Percentiles rank a stretch among this genome's conserved stretches.
phyloP scores from a whole-genome alignment of 2,888 invertebrate species.

The Troides aeacus region DNA sequence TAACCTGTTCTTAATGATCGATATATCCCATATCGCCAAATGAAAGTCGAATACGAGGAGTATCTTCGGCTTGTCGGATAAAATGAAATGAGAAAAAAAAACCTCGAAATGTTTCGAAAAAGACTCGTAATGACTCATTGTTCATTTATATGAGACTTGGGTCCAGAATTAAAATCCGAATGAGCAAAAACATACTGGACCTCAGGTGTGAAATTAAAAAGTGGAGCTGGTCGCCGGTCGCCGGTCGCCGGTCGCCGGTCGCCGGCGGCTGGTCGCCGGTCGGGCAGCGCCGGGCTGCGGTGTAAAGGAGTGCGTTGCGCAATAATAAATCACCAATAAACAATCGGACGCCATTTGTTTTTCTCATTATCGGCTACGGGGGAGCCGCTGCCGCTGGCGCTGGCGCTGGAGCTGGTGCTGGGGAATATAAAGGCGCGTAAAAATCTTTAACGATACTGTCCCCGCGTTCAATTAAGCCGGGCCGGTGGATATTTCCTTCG shows the following conservation, averaged over 20 bases:
- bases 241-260: no score
- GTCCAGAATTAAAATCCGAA: neutral
- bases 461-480: conserved; percentile 68
- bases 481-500: conserved; percentile 59
- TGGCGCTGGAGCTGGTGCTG: neutral
- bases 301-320: conserved; percentile 16
- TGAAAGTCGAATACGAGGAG: no score
- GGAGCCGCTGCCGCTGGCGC: neutral
- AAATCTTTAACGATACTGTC: conserved; percentile 72
- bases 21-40: no score
- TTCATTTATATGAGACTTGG: neutral
- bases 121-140: neutral
- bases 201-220: conserved; percentile 17
- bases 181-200: conserved; percentile 1
- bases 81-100: no score
- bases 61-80: no score
- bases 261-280: neutral
- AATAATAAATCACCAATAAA: conserved; percentile 23
- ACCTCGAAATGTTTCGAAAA: no score
- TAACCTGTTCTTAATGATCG: no score
- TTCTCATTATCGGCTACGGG: conserved; percentile 29
- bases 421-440: conserved; percentile 38
- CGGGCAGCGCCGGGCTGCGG: neutral
- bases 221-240: neutral
- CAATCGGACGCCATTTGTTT: conserved; percentile 28